phyloP scores from a whole-genome alignment of 2,797 vertebrate genomes.

The Choloepus didactylus region DNA sequence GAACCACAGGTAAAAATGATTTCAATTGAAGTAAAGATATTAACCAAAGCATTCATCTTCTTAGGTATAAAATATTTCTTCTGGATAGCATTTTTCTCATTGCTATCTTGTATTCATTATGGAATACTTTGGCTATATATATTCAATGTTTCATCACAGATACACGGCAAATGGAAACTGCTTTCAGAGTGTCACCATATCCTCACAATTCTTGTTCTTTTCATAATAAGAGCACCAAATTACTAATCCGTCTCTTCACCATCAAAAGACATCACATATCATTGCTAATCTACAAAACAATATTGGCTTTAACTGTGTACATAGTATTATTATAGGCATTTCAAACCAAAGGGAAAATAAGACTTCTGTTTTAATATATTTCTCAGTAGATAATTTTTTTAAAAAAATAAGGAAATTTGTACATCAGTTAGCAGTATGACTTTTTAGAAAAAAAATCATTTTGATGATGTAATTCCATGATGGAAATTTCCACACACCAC shows the following conservation, averaged over 20 bases:
- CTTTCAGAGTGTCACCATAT: constrained; percentile 62
- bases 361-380: background rate
- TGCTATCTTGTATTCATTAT: constrained; percentile 76
- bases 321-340: background rate
- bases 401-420: background rate
- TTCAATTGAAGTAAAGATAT: constrained; percentile 72
- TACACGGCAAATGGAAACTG: constrained; percentile 66
- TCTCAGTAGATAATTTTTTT: background rate
- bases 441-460: background rate
- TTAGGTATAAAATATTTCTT: constrained; percentile 45
- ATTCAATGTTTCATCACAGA: constrained; percentile 77
- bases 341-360: background rate
- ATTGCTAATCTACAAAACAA: background rate
- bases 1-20: constrained; percentile 70
- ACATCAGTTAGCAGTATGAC: background rate
- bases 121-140: constrained; percentile 74
- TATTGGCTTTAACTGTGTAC: background rate
- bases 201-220: background rate
- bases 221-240: background rate
- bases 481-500: background rate
- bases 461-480: background rate
- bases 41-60: constrained; percentile 74
- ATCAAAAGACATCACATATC: background rate
- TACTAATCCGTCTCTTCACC: background rate
- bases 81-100: constrained; percentile 72